These are phyloP conservation scores for Xestia ashworthii DNA, from an alignment of 2,888 invertebrate genomes.

Conservation along the genomic window DNA sequence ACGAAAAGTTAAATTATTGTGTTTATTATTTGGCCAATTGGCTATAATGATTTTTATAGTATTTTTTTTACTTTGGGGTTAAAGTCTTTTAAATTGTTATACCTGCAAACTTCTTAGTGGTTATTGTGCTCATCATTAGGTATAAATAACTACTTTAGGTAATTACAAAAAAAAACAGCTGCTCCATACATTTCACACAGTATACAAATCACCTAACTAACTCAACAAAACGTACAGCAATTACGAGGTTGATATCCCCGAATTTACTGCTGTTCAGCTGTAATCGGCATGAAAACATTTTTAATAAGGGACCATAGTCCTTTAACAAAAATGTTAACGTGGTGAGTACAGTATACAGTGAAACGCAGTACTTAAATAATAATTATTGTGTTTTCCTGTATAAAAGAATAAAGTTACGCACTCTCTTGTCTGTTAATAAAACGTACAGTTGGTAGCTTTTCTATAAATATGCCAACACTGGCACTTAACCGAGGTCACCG, in stretches of 20 bases:
- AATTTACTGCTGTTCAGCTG: no score
- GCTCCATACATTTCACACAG: not conserved
- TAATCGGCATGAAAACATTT: no score
- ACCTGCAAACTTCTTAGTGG: not conserved
- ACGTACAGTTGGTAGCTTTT: not conserved
- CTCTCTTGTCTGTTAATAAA: slow-evolving; percentile 1
- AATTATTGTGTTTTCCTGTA: not conserved
- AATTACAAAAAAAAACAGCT: not conserved
- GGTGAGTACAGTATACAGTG: no score
- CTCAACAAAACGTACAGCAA: not conserved
- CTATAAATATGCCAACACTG: slow-evolving; percentile 38
- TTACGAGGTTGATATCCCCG: not conserved
- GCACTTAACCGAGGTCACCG: slow-evolving; percentile 44
- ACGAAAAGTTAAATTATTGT: slow-evolving; percentile 5
- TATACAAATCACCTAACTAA: no score
- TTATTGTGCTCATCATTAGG: not conserved
- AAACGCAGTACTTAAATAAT: not conserved
- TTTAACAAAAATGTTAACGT: no score
- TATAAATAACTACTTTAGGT: no score
- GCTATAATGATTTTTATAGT: not conserved
- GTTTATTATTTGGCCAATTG: not conserved
- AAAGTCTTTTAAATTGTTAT: not conserved
- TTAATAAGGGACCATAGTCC: no score
- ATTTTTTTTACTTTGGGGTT: no score
- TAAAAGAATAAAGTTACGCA: not conserved